Conservation (phyloP, 2,797 vertebrate genomes). For the Mico argentatus region DNA sequence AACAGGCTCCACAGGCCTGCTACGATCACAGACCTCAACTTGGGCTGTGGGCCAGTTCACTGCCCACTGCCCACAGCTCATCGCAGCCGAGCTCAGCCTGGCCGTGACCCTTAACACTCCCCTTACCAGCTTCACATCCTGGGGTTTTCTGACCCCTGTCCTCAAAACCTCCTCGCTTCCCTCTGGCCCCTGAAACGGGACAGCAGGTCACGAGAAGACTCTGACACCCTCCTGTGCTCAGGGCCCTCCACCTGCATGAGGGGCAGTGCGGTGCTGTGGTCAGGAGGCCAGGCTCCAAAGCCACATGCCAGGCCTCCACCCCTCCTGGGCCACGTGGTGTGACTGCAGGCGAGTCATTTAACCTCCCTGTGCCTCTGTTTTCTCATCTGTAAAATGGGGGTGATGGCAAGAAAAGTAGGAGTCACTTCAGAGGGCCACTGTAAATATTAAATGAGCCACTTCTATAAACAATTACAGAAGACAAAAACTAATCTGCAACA, state of each 20-base stretch:
- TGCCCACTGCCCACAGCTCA: neutral
- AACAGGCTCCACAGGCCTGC: neutral
- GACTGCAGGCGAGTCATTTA: neutral
- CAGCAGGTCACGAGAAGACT: neutral
- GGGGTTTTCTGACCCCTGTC: neutral
- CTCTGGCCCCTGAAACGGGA: neutral
- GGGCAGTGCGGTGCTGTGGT: neutral
- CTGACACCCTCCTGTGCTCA: neutral
- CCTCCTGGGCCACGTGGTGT: fast-evolving
- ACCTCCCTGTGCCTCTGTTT: neutral
- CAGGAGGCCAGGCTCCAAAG: neutral
- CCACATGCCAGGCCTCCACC: neutral
- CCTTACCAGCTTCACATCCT: neutral
- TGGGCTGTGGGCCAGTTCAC: fast-evolving
- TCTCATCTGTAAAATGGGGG: neutral
- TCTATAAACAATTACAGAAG: neutral
- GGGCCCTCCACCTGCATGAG: neutral
- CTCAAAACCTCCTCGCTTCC: neutral
- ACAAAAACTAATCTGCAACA: neutral
- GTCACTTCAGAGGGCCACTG: too few relatives aligned
- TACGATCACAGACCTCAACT: neutral
- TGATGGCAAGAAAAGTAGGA: neutral
- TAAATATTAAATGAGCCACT: neutral
- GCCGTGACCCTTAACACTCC: too few relatives aligned
- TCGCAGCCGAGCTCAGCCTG: neutral